Base-by-base conservation (phyloP, 2,113 vertebrate genomes). In the Apteryx owenii region DNA sequence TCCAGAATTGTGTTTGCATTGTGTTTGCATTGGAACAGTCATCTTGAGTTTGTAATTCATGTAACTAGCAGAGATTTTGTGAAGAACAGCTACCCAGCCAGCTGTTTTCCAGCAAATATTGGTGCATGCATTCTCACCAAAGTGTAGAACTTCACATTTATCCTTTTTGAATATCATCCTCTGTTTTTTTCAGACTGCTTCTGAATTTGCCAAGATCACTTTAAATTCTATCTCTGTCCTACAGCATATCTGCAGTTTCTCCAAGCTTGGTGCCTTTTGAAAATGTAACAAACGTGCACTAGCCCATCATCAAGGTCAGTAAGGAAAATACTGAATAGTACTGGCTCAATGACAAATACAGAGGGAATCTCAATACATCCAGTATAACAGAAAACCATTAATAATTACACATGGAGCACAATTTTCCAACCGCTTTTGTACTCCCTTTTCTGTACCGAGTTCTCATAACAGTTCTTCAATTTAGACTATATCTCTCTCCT, bases 231-330 rank as follows among this genome's bases (percentile, higher is more conserved):
- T 16, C 16, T 23, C 17, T 58, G 12, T 44, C 38, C 46, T 53
- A 36, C n/a, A 62, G 33, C 15, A 40, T 26, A 38, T 28, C 62
- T 65, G 7, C 7, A 73, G 29, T 21, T 86, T 77, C 38, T 84
- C 7, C 13, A 25, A 81, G 0, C 4, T 64, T 69, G 16, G 2
- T 5, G 4, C 16, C 23, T 38, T 76, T 87, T 58, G 21, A 16
- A 80, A 83, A 56, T 21, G 5, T 23, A 23, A 54, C 36, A 20
- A 73, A 53, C 0, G 1, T 19, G 10, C 33, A 29, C 11, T 65
- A 84, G 6, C 33, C 76, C 16, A 53, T 72, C 22, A 54, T 53
- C 2, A 44, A 60, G 64, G 2, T 48, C 64, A 44, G 25, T 10
- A 64, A 6, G 23, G 16, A 60, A 70, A 70, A 77, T 36, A 36